These are phyloP conservation scores for Hypanus sabinus DNA, from an alignment of 2,113 vertebrate species.

Conservation along the genomic window DNA sequence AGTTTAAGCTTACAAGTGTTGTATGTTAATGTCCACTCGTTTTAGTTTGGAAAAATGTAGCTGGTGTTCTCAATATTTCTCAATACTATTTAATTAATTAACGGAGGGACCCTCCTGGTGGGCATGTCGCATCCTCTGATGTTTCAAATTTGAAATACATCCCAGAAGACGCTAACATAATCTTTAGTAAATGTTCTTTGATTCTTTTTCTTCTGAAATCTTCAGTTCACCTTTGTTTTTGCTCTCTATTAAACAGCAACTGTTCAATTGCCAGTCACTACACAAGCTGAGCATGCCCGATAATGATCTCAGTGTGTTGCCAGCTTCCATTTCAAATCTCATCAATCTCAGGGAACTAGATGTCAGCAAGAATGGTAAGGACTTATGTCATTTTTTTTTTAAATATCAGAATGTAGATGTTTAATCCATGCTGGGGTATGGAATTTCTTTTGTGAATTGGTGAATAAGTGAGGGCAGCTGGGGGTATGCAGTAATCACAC, in stretches of 20 bases:
- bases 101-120: background rate
- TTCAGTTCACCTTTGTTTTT: constrained; percentile 35
- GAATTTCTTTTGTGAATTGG: background rate
- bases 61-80: too few relatives aligned
- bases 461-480: background rate
- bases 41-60: background rate
- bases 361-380: constrained; percentile 99
- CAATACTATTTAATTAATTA: too few relatives aligned
- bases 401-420: background rate
- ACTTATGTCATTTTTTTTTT: background rate
- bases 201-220: background rate
- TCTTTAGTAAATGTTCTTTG: background rate
- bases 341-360: constrained; percentile 98
- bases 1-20: background rate
- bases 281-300: constrained; percentile 95
- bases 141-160: background rate
- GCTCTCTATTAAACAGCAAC: constrained; percentile 74
- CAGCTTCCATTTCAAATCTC: constrained; percentile 91
- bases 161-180: background rate
- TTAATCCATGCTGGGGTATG: background rate
- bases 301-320: constrained; percentile 89
- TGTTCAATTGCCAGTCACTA: constrained; percentile 97
- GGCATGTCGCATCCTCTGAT: background rate
- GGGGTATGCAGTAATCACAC: background rate
- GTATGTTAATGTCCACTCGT: background rate